Conservation (phyloP, 2,113 vertebrate genomes). For the Panthera tigris region DNA sequence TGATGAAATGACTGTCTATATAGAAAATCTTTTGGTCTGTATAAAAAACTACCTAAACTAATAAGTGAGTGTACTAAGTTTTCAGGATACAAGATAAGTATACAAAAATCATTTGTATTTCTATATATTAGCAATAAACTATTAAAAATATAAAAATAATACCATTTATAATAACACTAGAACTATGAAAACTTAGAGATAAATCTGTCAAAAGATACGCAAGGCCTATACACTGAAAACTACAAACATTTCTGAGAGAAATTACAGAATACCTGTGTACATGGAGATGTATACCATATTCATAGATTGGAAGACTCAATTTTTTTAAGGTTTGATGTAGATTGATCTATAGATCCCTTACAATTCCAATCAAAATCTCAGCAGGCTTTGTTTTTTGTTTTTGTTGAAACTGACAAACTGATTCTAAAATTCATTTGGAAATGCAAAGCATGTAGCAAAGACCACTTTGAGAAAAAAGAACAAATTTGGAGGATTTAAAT, state of each 20-base stretch:
- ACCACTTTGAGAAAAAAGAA: constrained; percentile 5
- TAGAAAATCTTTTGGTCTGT: background rate
- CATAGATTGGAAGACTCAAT: background rate
- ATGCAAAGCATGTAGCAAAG: background rate
- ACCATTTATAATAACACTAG: background rate
- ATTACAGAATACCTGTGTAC: background rate
- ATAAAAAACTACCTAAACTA: background rate
- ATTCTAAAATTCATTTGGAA: background rate
- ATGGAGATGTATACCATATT: background rate
- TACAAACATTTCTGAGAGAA: constrained; percentile 1
- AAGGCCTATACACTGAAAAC: background rate
- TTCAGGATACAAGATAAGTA: background rate
- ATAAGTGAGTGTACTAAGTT: background rate
- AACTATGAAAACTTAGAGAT: background rate
- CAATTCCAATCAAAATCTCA: background rate
- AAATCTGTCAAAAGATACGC: background rate
- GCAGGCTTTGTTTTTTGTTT: background rate
- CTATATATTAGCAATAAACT: background rate
- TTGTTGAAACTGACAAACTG: background rate
- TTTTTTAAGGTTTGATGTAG: background rate
- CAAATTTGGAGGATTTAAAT: background rate
- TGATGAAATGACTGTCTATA: background rate
- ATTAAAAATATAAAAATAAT: background rate
- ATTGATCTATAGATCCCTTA: background rate
- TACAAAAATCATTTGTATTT: background rate